Conservation (phyloP, 2,797 vertebrate species). For the Menidia menidia region DNA sequence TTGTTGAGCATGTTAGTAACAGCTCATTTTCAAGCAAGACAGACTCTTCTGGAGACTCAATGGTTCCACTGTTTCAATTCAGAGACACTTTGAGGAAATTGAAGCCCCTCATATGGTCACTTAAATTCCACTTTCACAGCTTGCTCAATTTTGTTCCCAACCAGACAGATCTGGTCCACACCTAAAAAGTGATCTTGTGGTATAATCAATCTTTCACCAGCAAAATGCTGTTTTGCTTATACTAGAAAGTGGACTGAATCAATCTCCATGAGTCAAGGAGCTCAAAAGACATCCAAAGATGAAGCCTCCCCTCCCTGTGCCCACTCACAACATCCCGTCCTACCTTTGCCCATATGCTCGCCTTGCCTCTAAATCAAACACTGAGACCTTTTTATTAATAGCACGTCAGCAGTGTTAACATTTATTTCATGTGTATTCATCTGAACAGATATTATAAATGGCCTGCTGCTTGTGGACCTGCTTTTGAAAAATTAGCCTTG, state of each 20-base stretch:
- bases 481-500: slow-evolving; percentile 75
- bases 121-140: slow-evolving; percentile 19
- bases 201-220: slow-evolving; percentile 39
- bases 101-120: neutral
- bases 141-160: slow-evolving; percentile 34
- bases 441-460: slow-evolving; percentile 81
- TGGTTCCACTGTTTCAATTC: neutral
- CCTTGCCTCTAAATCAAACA: slow-evolving; percentile 76
- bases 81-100: neutral
- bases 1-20: slow-evolving; percentile 6
- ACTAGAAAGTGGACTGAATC: slow-evolving; percentile 36
- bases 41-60: neutral
- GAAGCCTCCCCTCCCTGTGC: slow-evolving; percentile 42
- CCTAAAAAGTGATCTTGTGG: slow-evolving; percentile 42
- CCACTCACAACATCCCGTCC: slow-evolving; percentile 39
- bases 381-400: slow-evolving; percentile 77
- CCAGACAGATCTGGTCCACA: slow-evolving; percentile 24
- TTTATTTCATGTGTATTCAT: slow-evolving; percentile 83
- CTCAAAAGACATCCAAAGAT: slow-evolving; percentile 61
- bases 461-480: slow-evolving; percentile 65
- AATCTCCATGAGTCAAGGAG: slow-evolving; percentile 40
- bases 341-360: slow-evolving; percentile 43
- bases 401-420: slow-evolving; percentile 78
- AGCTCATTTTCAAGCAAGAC: slow-evolving; percentile 9
- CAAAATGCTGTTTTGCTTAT: slow-evolving; percentile 37